A percentile compares a stretch with the other conserved stretches of the same genome.
Conservation (phyloP, 1,140 invertebrate genomes). For the Procambarus virginalis region DNA sequence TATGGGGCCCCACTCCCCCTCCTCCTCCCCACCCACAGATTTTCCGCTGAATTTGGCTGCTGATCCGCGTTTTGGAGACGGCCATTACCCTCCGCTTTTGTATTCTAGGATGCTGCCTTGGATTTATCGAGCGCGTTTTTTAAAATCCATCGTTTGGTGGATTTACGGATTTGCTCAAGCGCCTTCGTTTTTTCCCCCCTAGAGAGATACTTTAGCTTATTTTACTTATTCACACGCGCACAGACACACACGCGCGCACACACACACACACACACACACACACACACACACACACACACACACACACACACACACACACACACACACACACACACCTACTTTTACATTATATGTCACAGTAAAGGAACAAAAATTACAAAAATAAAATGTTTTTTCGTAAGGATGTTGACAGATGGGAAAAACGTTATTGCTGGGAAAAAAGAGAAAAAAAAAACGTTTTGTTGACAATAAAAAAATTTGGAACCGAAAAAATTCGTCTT, state of each 20-base stretch:
- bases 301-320: conserved; percentile 52
- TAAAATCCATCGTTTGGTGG: not conserved
- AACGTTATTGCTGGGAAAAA: no score
- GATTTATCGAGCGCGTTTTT: not conserved
- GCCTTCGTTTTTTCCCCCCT: no score
- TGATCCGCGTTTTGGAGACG: not conserved
- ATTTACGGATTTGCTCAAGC: not conserved
- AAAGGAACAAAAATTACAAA: no score
- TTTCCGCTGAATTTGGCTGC: not conserved
- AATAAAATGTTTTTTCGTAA: no score
- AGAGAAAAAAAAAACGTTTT: no score
- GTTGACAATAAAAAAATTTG: no score
- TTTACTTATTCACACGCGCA: not conserved
- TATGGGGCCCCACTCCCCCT: not conserved
- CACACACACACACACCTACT: conserved; percentile 25
- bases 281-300: conserved; percentile 49
- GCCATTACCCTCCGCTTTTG: not conserved
- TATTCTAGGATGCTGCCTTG: not conserved
- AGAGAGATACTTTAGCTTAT: no score
- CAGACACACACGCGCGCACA: conserved; percentile 21
- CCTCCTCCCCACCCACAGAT: not conserved
- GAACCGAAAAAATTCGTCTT: no score
- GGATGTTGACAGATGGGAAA: no score
- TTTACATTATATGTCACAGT: no score
- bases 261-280: conserved; percentile 45